These are phyloP conservation scores for Eumerus sabulonum DNA, from an alignment of 2,888 invertebrate genomes.

Conservation along the genomic window DNA sequence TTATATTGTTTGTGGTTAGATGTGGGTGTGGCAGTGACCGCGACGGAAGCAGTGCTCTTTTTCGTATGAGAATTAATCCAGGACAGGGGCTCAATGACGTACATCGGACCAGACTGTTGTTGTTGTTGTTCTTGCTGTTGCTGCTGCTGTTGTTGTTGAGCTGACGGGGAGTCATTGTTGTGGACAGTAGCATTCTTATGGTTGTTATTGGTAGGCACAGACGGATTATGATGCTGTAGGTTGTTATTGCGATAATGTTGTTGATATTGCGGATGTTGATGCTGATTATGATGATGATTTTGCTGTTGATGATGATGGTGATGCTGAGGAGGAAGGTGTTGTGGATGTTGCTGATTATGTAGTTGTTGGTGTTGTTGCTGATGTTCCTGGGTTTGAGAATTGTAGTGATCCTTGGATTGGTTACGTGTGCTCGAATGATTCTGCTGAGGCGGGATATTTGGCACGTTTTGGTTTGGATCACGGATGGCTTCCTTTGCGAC, in stretches of 20 bases:
- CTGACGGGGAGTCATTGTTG: constrained; percentile 47
- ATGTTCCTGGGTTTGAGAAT: constrained; percentile 49
- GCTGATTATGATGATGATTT: constrained; percentile 70
- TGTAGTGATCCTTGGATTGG: constrained; percentile 54
- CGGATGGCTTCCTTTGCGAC: constrained; percentile 51
- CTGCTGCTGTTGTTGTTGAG: constrained; percentile 28
- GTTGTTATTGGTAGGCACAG: constrained; percentile 50
- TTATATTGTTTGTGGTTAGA: constrained; percentile 79
- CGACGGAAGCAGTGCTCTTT: constrained; percentile 78
- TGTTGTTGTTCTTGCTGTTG: no score
- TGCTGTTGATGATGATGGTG: constrained; percentile 71
- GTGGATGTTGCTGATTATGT: constrained; percentile 70
- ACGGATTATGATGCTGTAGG: constrained; percentile 48
- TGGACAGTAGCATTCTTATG: constrained; percentile 51
- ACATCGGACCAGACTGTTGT: constrained; percentile 47
- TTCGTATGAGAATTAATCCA: constrained; percentile 77
- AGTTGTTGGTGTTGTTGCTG: constrained; percentile 50
- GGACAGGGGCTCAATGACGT: constrained; percentile 77
- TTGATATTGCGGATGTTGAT: constrained; percentile 69
- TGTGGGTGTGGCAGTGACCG: constrained; percentile 78
- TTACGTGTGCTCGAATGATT: constrained; percentile 30
- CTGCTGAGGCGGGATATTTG: constrained; percentile 63
- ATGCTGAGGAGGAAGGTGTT: constrained; percentile 64
- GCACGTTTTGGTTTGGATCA: constrained; percentile 70
- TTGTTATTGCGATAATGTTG: constrained; percentile 65